Evolutionary conservation across 2,888 invertebrate genomes (phyloP), one percentile per base, ranked within the genome.

Genomic region (Parochlus steinenii): DNA sequence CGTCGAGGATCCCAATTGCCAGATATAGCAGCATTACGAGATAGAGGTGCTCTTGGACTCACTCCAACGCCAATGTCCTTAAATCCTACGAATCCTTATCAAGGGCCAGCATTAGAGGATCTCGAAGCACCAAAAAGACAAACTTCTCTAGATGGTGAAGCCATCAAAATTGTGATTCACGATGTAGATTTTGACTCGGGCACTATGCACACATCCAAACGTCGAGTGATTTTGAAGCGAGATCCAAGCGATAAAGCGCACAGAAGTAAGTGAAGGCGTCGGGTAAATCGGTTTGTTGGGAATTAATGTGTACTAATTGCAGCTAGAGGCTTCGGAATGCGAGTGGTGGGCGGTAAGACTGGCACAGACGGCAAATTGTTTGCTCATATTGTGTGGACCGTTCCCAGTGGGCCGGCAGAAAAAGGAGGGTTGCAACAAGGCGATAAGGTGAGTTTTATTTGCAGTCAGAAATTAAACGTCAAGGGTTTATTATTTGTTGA

Each of bases 261-360:
- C 55, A 69, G 83, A 65, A 80, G 85, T 85, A 62, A 74, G 79
- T 71, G 50, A 33, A 4, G 16, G 8, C 19, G 10, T 15, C 16
- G 23, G n/a, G 16, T 24, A 16, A 23, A 23, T 25, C 16, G 11
- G 14, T 22, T 11, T 8, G 11, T 22, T 10, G 8, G 7, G 19
- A 20, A 31, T 10, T 23, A 31, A 12, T 10, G 6, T 11, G 20
- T 6, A 14, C 22, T 12, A 14, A 31, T 55, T 59, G 22, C 58
- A 81, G 82, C 85, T 43, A 76, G 85, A 45, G 90, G 90, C 39
- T 86, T 90, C 52, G 92, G 92, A 20, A 86, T 93, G 86, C 71
- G 89, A 42, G 86, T 92, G 17, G 87, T 90, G 29, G 92, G 90
- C 12, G 92, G 92, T 18, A 89, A 89, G 58, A 76, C 78, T 19